phyloP scores from a whole-genome alignment of 2,113 vertebrate genomes.

The Eira barbara region DNA sequence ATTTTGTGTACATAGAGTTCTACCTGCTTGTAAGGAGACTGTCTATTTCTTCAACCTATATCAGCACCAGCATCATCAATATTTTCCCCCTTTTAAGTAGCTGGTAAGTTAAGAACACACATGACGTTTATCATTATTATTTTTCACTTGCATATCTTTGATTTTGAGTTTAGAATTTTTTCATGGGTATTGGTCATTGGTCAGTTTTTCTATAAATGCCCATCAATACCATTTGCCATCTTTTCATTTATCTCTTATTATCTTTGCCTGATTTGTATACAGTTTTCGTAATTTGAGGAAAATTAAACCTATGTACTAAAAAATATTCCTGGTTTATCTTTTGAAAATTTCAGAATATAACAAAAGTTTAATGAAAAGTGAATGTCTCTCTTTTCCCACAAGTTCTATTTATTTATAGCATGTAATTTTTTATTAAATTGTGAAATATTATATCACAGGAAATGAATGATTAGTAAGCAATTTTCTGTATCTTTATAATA shows the following conservation, averaged over 20 bases:
- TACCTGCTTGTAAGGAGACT: accelerated
- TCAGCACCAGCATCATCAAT: no score
- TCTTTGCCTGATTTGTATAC: neutral
- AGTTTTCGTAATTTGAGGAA: neutral
- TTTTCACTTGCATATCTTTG: neutral
- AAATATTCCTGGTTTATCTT: neutral
- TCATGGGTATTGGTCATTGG: neutral
- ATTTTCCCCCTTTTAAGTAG: neutral
- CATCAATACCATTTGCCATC: neutral
- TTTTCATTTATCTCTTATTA: neutral
- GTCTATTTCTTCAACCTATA: neutral
- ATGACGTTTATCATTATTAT: neutral
- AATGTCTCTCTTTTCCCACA: neutral
- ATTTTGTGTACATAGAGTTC: neutral
- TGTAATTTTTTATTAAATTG: neutral
- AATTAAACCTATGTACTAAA: neutral
- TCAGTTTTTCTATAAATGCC: neutral
- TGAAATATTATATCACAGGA: neutral
- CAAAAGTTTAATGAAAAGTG: neutral
- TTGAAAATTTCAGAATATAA: neutral
- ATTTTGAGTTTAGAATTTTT: neutral
- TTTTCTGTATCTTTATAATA: neutral
- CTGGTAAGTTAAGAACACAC: neutral
- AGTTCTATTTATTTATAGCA: neutral
- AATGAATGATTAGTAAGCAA: neutral